phyloP scores from a whole-genome alignment of 1,140 invertebrate genomes.

The Nasonia vitripennis region DNA sequence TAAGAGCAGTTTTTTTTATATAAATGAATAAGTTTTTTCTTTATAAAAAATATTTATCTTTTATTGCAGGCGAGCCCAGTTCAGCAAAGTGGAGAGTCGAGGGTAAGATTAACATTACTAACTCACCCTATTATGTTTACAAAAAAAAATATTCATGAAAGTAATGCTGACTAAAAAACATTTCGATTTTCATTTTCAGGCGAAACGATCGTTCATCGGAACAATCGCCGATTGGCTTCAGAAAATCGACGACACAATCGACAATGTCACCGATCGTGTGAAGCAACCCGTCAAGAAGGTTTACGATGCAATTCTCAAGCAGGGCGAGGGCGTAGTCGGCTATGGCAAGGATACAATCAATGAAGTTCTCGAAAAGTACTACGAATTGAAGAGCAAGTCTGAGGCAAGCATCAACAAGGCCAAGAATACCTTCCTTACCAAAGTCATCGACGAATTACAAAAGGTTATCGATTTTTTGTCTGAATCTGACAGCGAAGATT shows the following conservation, averaged over 20 bases:
- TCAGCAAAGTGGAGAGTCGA: not conserved
- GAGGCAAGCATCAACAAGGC: not conserved
- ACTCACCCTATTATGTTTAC: too few species aligned
- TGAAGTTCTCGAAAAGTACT: not conserved
- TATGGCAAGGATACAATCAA: not conserved
- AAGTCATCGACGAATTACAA: not conserved
- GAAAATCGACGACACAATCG: not conserved
- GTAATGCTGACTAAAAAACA: not conserved
- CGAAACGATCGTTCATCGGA: not conserved
- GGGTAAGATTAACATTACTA: not conserved
- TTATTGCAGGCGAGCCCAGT: not conserved
- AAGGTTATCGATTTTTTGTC: not conserved
- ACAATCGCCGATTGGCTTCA: not conserved
- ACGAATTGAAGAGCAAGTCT: not conserved
- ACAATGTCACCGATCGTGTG: not conserved
- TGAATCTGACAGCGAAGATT: not conserved
- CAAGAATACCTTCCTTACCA: not conserved
- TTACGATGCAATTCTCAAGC: not conserved
- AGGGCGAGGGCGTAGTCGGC: not conserved
- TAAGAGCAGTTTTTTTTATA: not conserved
- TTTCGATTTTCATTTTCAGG: not conserved
- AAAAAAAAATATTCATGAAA: too few species aligned
- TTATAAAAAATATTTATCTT: not conserved
- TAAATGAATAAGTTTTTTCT: not conserved
- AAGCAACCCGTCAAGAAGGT: not conserved